Base-by-base conservation (phyloP, 2,797 vertebrate species). In the Leuciscus waleckii region DNA sequence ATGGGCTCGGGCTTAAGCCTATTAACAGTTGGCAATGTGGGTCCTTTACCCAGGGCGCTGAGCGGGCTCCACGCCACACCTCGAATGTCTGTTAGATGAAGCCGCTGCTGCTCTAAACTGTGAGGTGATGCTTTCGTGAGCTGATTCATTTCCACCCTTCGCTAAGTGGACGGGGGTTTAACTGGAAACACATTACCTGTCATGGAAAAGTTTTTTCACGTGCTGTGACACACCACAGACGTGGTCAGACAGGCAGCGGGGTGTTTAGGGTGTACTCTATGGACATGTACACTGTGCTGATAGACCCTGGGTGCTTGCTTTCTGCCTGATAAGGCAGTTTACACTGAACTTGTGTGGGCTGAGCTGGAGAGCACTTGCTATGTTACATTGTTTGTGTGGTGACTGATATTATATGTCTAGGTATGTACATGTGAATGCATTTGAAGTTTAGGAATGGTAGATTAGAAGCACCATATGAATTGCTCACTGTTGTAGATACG, bases 121-220 rank as follows among this genome's bases (percentile, higher is more conserved):
- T 69, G 82, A 87, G 89, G 58, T 81, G 84, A 88, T 70, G 78
- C 82, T 81, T 87, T 73, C 46, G 43, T 79, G 79, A 85, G 79
- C 74, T n/a, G 85, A 87, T 89, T 87, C 49, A 65, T 86, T 90
- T 87, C 75, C 83, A 86, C 85, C 56, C 82, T 81, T 49, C 73
- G 79, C 84, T 83, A 73, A 89, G 83, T 78, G 68, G 81, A 77
- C 49, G 19, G 37, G 79, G 56, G 79, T 77, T 79, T 90, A 87
- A 88, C 77, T 86, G 77, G 79, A 87, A 90, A 81, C 88, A 88
- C 81, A 82, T 89, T 87, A 51, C 69, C 56, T 88, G 84, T 90
- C 82, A 85, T 51, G 14, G 84, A 67, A 71, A 63, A 77, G 85
- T 68, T 83, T 88, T 87, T 88, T 83, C 82, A 73, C 80, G 80